Base-by-base conservation (phyloP, 2,888 invertebrate species). In the Drosophila lacicola region DNA sequence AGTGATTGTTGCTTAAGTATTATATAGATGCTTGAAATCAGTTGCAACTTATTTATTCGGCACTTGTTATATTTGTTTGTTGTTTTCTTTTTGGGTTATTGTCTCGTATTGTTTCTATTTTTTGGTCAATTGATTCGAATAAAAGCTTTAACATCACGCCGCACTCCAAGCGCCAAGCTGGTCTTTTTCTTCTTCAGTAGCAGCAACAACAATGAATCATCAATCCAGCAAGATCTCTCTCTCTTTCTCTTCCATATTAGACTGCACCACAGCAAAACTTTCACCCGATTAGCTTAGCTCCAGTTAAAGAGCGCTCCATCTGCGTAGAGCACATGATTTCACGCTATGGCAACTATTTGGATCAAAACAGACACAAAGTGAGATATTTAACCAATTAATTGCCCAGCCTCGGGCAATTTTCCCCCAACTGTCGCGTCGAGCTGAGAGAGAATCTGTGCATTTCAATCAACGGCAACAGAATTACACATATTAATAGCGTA, bases 111-210 rank as follows among this genome's bases (percentile, higher is more conserved):
- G 14, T 44, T 45, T n/a, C 41, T 37, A 63, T 69, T 8, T 62
- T 62, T 63, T 44, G 29, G 45, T 75, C 62, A 69, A 74, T 58
- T 55, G 41, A 75, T 64, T 41, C 25, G 17, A 73, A 73, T 73
- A 73, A 73, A 73, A 75, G 73, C 73, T 73, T 73, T 10, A 77
- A 77, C 51, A 72, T 58, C 67, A 77, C 74, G 57, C 57, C 78
- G 76, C 76, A 73, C 73, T 47, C 45, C 37, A 60, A 70, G 56
- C 56, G 41, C 19, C 42, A 46, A 47, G 41, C 42, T 58, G 54
- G 51, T 54, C 42, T 54, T 61, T 61, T 54, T 36, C 44, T 54
- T 36, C 44, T 66, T 29, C 9, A 8, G 29, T 8, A 29, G 29
- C 29, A 29, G 29, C 29, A 29, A 29, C 29, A 14, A 5, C 21